phyloP scores from a whole-genome alignment of 2,888 invertebrate species.

The Napeogenes sylphis region DNA sequence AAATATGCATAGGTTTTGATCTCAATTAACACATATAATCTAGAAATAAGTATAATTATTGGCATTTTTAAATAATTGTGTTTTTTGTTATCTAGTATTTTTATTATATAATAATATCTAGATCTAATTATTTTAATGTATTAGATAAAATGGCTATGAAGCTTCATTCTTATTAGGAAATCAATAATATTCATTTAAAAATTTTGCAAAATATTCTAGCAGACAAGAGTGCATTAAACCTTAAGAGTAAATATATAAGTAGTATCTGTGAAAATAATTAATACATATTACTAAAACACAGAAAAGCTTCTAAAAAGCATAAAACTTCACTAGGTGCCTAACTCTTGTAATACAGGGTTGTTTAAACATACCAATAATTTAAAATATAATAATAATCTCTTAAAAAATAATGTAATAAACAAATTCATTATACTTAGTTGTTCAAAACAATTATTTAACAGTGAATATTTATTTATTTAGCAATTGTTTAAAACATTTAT shows the following conservation, averaged over 20 bases:
- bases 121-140: neutral
- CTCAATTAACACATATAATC: neutral
- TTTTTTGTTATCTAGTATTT: neutral
- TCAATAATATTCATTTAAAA: neutral
- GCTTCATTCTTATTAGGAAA: slow-evolving; percentile 1
- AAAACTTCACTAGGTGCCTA: slow-evolving; percentile 1
- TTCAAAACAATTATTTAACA: neutral
- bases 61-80: neutral
- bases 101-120: neutral
- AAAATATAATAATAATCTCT: neutral
- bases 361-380: neutral
- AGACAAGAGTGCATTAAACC: neutral
- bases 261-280: too few species aligned
- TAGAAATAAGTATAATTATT: neutral
- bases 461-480: neutral
- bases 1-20: slow-evolving; percentile 11
- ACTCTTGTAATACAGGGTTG: slow-evolving; percentile 1
- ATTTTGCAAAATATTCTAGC: neutral
- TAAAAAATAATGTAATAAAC: neutral
- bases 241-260: too few species aligned
- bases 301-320: neutral
- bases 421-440: neutral
- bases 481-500: neutral
- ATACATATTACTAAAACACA: neutral
- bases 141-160: neutral